Conservation (phyloP, 2,888 invertebrate species). For the Leucophenga montana region DNA sequence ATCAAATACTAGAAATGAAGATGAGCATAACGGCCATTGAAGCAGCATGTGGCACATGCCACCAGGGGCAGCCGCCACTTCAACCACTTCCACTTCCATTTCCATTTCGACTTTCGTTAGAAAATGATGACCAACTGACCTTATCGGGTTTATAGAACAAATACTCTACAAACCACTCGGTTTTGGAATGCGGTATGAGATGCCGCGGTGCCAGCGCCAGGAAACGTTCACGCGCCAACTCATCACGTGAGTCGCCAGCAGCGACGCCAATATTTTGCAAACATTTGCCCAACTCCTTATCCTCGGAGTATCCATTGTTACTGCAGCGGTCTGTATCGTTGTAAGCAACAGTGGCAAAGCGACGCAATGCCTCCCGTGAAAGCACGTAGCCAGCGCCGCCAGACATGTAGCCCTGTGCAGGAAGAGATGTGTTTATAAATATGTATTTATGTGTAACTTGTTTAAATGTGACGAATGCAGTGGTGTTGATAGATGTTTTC, state of each 20-base stretch:
- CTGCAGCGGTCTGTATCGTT: conserved; percentile 75
- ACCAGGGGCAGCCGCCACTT: background rate
- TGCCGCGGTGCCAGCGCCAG: conserved; percentile 87
- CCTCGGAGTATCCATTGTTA: conserved; percentile 73
- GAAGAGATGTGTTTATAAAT: background rate
- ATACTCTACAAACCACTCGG: conserved; percentile 95
- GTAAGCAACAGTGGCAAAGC: conserved; percentile 83
- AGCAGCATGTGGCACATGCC: too few species aligned
- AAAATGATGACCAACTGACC: conserved; percentile 42
- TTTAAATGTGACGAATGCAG: too few species aligned
- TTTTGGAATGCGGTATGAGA: conserved; percentile 83
- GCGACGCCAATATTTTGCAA: conserved; percentile 87
- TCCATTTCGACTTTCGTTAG: background rate
- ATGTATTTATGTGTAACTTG: too few species aligned
- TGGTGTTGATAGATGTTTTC: too few species aligned
- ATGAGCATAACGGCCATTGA: background rate
- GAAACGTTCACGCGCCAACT: conserved; percentile 88
- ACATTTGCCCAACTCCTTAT: conserved; percentile 78
- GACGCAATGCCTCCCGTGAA: conserved; percentile 84
- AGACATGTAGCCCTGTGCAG: conserved; percentile 86
- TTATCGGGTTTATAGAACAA: conserved; percentile 91
- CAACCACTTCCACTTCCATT: background rate
- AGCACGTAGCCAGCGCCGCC: conserved; percentile 96
- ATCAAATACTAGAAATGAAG: background rate
- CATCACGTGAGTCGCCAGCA: conserved; percentile 92